Percentiles rank a stretch among this genome's conserved stretches.
Evolutionary conservation across 2,888 invertebrate species (phyloP).

Genomic region (Tineola bisselliella): DNA sequence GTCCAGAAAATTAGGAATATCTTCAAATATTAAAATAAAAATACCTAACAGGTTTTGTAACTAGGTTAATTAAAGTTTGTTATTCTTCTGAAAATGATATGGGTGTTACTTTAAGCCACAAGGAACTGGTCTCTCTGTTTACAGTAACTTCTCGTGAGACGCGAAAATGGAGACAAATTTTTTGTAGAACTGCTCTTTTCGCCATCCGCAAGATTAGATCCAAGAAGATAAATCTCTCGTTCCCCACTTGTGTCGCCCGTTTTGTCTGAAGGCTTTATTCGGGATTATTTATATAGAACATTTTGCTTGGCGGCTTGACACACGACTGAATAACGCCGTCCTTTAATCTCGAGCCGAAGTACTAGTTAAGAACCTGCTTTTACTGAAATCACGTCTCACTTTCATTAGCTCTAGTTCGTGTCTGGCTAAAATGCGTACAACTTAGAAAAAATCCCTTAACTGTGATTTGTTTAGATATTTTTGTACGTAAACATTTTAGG

Average conservation of each 20-base stretch:
- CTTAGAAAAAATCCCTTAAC: neutral
- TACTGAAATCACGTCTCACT: conserved; percentile 9
- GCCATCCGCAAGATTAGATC: conserved; percentile 63
- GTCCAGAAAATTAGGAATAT: too few species aligned
- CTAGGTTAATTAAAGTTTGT: neutral
- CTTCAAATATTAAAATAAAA: too few species aligned
- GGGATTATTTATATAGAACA: conserved; percentile 40
- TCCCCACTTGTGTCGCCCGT: conserved; percentile 31
- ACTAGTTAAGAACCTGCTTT: conserved; percentile 10
- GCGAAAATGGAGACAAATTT: conserved; percentile 37
- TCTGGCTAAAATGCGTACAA: neutral
- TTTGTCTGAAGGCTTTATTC: conserved; percentile 40
- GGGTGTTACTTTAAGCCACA: conserved; percentile 22
- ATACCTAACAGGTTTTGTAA: too few species aligned
- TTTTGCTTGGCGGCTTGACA: conserved; percentile 17
- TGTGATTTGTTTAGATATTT: too few species aligned
- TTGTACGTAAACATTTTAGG: too few species aligned
- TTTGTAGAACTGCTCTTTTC: conserved; percentile 55
- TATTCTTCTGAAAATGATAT: neutral
- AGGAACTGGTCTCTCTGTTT: conserved; percentile 37
- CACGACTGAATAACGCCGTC: conserved; percentile 15
- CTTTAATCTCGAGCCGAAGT: conserved; percentile 8
- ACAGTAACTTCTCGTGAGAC: conserved; percentile 27
- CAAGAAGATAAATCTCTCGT: conserved; percentile 59
- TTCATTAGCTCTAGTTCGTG: neutral